Evolutionary conservation across 2,113 vertebrate species (phyloP), one percentile per base, ranked within the genome.

Genomic region (Phoenicopterus ruber): DNA sequence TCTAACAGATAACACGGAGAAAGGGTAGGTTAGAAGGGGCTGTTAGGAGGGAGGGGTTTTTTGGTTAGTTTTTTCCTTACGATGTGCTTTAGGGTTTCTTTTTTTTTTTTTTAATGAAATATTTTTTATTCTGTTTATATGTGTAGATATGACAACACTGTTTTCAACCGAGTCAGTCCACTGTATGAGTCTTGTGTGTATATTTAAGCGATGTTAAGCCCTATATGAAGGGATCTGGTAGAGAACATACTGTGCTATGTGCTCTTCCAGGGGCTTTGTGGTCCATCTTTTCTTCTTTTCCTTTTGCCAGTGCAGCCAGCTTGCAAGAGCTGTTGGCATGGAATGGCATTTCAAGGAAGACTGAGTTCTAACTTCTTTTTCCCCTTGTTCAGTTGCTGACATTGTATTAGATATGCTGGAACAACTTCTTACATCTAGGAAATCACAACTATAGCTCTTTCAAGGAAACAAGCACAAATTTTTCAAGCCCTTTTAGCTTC

Each of bases 1-100:
- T 11, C 12, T 50, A 40, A 29, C 2, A 46, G 13, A 21, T 19
- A 59, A 32, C 2, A 20, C 3, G 2, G 18, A 44, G 28, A 63
- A 86, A 69, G 4, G 2, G 15, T n/a, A 79, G 16, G 15, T 55
- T 74, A 63, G 21, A 79, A 94, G 9, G 3, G 8, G 3, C 19
- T 36, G 4, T 46, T 46, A 59, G 5, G 8, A 18, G 8, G 3
- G 2, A 36, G 4, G 26, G 15, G 0, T 5, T 2, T 16, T 17
- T 40, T 2, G n/a, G n/a, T n/a, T n/a, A n/a, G 10, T 4, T 59
- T 86, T 46, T 44, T 25, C 4, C 31, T 49, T 36, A n/a, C n/a
- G n/a, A 29, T 8, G 5, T 18, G 10, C 13, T 49, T 38, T 54
- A 76, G n/a, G 15, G 5, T 3, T 15, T 40, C 6, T 5, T 21